Evolutionary conservation across 2,888 invertebrate species (phyloP), one percentile per base, ranked within the genome.

Genomic region (Geophilus truncorum): DNA sequence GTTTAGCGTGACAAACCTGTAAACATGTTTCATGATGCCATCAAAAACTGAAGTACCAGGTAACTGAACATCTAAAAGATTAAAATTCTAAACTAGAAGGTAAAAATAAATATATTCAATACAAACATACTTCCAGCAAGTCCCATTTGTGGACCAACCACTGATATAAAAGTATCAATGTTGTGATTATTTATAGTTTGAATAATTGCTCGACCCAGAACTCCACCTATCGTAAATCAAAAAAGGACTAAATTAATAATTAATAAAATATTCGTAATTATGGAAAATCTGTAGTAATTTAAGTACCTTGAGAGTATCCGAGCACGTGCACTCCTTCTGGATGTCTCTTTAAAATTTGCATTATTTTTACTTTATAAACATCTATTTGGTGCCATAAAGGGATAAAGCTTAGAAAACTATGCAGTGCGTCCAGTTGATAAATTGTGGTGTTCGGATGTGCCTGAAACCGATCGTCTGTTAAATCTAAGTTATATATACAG

Each of bases 111-210:
- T 4, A 28, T 45, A 28, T 70, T 70, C 28, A 21, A 9, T 23
- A 62, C 10, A 23, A n/a, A 45, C 70, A 70, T 25, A 70, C 70
- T 70, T 70, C 70, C 70, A 7, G 12, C 4, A 28, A 70, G 4
- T 28, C 70, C 70, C 70, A 70, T 70, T 1, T 70, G 70, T 15
- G 70, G 70, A 70, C 12, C 70, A 28, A 70, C 15, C 15, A 70
- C n/a, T 10, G 70, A 70, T 70, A 70, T 70, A 25, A 70, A 70
- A 70, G 70, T 70, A 70, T 70, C 70, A 1, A 70, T n/a, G 28
- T 70, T 70, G 70, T 70, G 70, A 28, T 70, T 28, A 28, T 28
- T 70, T 70, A 28, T 70, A 1, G 70, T 70, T 25, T 70, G 70
- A 10, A 70, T 25, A 28, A 70, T 28, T 70, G 25, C 70, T 25